A percentile compares a stretch with the other conserved stretches of the same genome.
phyloP scores from a whole-genome alignment of 2,113 vertebrate species.

The Erpornis zantholeuca region DNA sequence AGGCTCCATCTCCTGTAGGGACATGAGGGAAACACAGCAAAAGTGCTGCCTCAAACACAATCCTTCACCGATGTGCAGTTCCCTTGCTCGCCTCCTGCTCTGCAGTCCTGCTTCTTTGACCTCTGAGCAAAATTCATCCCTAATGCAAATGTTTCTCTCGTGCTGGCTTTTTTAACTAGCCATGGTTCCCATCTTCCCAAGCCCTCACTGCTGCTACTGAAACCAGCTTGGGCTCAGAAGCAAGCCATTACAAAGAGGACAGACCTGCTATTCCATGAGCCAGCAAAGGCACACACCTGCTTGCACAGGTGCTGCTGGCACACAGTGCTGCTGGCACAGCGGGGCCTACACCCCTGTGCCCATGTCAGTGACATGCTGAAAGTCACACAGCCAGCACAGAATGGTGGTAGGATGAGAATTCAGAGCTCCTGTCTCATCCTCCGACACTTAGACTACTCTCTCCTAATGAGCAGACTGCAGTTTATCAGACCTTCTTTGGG shows the following conservation, averaged over 20 bases:
- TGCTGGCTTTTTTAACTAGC: background rate
- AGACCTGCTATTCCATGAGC: background rate
- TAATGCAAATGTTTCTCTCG: background rate
- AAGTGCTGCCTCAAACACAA: background rate
- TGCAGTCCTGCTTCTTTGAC: fast-evolving
- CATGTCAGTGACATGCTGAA: fast-evolving
- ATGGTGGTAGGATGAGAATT: background rate
- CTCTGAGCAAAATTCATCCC: background rate
- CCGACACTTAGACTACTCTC: background rate
- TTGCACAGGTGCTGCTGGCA: background rate
- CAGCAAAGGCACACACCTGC: background rate
- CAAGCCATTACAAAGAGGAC: background rate
- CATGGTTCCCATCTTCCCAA: background rate
- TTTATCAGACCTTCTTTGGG: background rate
- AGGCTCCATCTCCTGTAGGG: background rate
- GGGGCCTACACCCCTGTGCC: background rate
- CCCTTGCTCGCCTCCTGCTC: background rate
- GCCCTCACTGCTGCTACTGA: background rate
- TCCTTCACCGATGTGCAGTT: fast-evolving
- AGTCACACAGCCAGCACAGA: background rate
- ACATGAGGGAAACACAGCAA: background rate
- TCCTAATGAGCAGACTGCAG: background rate
- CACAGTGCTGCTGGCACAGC: background rate
- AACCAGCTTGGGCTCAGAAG: background rate
- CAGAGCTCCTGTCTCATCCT: background rate